Evolutionary conservation across 2,888 invertebrate genomes (phyloP).

Genomic region (Dasypolia templi): DNA sequence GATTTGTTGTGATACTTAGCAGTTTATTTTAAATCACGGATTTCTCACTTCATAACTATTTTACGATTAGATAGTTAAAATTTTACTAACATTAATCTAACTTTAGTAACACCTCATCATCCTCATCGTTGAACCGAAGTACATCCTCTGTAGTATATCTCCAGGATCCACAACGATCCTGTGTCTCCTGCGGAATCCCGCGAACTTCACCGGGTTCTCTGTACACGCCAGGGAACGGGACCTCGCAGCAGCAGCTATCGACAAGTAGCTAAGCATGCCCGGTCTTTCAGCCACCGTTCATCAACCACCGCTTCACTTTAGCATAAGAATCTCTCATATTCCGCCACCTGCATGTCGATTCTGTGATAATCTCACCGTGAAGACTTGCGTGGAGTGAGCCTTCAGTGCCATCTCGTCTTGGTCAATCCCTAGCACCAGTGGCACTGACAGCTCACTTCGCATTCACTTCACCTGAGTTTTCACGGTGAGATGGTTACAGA

Average conservation of each 20-base stretch:
- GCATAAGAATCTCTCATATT: background rate
- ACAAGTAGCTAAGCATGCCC: background rate
- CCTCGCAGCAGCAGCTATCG: background rate
- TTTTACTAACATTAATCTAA: background rate
- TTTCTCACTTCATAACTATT: slow-evolving; percentile 19
- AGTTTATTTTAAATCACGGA: background rate
- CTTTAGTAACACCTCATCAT: background rate
- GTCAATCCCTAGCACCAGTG: no score
- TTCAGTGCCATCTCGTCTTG: no score
- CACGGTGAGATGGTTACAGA: no score
- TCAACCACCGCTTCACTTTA: no score
- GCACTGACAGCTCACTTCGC: no score
- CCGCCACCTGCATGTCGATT: no score
- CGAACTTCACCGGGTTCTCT: background rate
- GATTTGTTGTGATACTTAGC: background rate
- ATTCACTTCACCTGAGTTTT: no score
- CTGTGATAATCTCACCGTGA: no score
- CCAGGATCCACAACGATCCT: background rate
- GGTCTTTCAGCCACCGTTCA: background rate
- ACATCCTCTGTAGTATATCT: no score
- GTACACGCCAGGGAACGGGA: background rate
- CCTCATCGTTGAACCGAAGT: background rate
- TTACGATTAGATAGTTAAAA: slow-evolving; percentile 6
- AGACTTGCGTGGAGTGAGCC: no score
- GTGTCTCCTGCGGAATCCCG: background rate